phyloP scores from a whole-genome alignment of 2,888 invertebrate genomes.

The Sphaerophoria rueppellii region DNA sequence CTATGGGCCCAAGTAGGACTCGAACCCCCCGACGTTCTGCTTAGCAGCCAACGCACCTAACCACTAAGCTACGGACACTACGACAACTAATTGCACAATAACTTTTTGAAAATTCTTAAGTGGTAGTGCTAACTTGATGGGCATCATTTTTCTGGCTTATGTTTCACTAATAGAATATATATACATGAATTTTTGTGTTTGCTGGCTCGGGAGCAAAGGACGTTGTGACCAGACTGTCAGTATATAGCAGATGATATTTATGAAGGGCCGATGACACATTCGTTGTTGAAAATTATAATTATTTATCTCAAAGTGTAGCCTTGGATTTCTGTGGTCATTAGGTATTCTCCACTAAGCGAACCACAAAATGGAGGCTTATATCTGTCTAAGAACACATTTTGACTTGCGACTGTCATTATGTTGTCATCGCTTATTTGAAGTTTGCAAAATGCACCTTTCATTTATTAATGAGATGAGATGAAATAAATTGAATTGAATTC shows the following conservation, averaged over 20 bases:
- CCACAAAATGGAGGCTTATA: background rate
- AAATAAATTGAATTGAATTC: background rate
- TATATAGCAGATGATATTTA: too few relatives aligned
- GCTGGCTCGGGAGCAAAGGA: background rate
- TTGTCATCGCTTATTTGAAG: constrained; percentile 3
- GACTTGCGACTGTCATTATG: constrained; percentile 16
- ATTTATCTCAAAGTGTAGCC: too few relatives aligned
- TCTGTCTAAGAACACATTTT: background rate
- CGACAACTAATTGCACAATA: too few relatives aligned
- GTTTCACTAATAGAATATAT: constrained; percentile 59
- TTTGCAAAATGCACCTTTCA: background rate
- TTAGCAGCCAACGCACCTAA: too few relatives aligned
- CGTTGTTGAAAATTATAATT: too few relatives aligned
- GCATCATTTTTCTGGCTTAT: constrained; percentile 53
- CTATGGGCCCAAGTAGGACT: too few relatives aligned
- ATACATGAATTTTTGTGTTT: constrained; percentile 27
- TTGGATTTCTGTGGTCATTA: background rate
- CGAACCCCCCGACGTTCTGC: too few relatives aligned
- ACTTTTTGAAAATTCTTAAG: too few relatives aligned
- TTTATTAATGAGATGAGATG: constrained; percentile 26
- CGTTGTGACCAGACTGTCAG: too few relatives aligned
- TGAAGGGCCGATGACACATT: background rate
- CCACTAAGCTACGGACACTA: too few relatives aligned
- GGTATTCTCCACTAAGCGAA: constrained; percentile 7
- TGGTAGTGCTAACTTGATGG: too few relatives aligned